A percentile compares a stretch with the other conserved stretches of the same genome.
Conservation (phyloP, 2,888 invertebrate species). For the Melinaea menophilus region DNA sequence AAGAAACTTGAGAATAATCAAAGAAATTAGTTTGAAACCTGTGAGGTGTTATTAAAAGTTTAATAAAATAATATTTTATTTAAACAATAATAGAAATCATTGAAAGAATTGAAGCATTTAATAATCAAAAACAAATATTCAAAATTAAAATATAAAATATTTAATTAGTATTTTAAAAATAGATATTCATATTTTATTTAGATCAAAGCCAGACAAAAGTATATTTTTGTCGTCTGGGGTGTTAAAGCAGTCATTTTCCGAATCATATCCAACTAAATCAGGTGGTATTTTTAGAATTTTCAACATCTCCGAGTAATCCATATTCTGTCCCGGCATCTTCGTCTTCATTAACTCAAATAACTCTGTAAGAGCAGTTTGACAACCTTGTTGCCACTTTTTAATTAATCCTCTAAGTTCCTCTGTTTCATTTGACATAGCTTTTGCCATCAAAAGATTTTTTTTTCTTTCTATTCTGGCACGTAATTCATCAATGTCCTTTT, state of each 20-base stretch:
- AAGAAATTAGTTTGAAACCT: too few relatives aligned
- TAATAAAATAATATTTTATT: too few relatives aligned
- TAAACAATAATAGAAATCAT: too few relatives aligned
- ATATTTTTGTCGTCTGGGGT: slow-evolving; percentile 59
- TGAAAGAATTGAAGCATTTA: too few relatives aligned
- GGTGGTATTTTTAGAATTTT: slow-evolving; percentile 69
- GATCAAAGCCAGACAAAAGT: slow-evolving; percentile 51
- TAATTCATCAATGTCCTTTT: slow-evolving; percentile 63
- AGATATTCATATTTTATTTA: slow-evolving; percentile 19
- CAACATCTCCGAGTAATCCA: slow-evolving; percentile 71
- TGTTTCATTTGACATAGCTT: slow-evolving; percentile 61
- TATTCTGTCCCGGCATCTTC: slow-evolving; percentile 59
- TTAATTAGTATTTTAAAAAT: neutral
- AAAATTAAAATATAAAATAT: neutral
- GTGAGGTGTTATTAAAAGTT: too few relatives aligned
- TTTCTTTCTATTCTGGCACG: slow-evolving; percentile 64
- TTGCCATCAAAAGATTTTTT: slow-evolving; percentile 57
- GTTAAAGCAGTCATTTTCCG: slow-evolving; percentile 69
- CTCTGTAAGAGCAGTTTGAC: slow-evolving; percentile 72
- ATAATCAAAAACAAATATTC: neutral
- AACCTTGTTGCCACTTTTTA: slow-evolving; percentile 75
- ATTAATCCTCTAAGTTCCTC: slow-evolving; percentile 69
- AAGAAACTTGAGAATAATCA: too few relatives aligned
- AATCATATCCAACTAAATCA: slow-evolving; percentile 68
- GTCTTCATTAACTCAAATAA: slow-evolving; percentile 66